A percentile compares a stretch with the other conserved stretches of the same genome.
phyloP scores from a whole-genome alignment of 30 jellyfish, hydroid and myxozoan genomes.

The Sanderia malayensis region DNA sequence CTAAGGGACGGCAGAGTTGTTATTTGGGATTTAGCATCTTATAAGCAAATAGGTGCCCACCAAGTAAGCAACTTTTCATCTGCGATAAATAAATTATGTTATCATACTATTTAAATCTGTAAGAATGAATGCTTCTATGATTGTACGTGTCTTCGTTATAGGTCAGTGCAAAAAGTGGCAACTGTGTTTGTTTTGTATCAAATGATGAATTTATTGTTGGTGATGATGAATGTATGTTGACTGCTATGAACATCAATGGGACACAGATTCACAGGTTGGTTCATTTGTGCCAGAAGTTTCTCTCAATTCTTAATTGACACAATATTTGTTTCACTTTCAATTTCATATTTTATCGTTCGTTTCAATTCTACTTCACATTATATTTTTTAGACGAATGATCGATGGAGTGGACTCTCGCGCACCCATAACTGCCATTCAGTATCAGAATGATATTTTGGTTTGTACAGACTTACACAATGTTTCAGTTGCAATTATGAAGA shows the following conservation, averaged over 20 bases:
- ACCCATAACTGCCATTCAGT: background rate
- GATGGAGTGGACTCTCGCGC: background rate
- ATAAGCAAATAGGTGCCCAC: background rate
- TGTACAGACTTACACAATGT: background rate
- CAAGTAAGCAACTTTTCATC: too few relatives aligned
- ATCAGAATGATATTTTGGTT: background rate
- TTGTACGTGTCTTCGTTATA: conserved; percentile 3
- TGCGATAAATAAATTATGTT: too few relatives aligned
- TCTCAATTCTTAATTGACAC: too few relatives aligned
- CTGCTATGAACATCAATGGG: background rate
- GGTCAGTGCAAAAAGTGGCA: conserved; percentile 34
- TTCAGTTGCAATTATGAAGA: background rate
- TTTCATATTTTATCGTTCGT: background rate
- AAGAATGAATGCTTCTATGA: too few relatives aligned
- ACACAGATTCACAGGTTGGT: background rate
- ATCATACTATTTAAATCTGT: too few relatives aligned
- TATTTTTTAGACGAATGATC: background rate
- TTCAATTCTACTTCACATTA: too few relatives aligned
- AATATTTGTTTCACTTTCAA: too few relatives aligned
- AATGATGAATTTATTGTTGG: conserved; percentile 30
- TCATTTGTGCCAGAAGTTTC: background rate
- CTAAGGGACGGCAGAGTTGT: background rate
- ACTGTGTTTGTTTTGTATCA: conserved; percentile 21
- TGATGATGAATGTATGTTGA: conserved; percentile 27
- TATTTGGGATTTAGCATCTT: background rate